These are phyloP conservation scores for Danio rerio DNA, from an alignment of 2,113 vertebrate species.

Conservation along the genomic window DNA sequence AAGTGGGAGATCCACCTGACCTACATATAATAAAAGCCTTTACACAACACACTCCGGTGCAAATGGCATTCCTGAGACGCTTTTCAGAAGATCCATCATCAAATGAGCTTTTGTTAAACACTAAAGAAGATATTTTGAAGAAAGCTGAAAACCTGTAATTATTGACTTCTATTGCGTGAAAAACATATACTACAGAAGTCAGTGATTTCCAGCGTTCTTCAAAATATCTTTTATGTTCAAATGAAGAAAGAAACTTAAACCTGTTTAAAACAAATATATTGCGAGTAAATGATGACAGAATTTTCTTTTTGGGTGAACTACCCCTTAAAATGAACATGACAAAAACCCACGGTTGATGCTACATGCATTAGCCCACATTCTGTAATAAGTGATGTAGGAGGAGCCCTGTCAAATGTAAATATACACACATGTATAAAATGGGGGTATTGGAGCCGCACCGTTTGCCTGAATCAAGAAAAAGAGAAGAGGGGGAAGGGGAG, in stretches of 20 bases:
- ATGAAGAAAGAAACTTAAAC: no score
- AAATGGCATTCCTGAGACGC: background rate
- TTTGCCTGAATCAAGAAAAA: constrained; percentile 39
- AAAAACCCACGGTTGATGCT: background rate
- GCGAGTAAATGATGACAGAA: no score
- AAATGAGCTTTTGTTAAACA: background rate
- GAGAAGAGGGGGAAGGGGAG: constrained; percentile 47
- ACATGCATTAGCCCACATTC: constrained; percentile 31
- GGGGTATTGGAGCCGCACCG: constrained; percentile 47
- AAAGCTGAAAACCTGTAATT: no score
- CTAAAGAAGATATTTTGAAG: no score
- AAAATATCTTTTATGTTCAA: no score
- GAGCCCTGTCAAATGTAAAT: constrained; percentile 50
- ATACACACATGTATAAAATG: constrained; percentile 36
- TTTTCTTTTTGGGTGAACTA: no score
- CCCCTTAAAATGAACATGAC: background rate
- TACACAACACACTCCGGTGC: background rate
- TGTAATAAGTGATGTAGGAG: constrained; percentile 24
- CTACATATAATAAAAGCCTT: constrained; percentile 53
- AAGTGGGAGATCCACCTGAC: constrained; percentile 37
- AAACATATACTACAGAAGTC: no score
- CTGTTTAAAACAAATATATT: no score
- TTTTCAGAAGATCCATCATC: background rate
- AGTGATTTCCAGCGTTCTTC: no score
- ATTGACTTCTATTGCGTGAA: no score